phyloP scores from a whole-genome alignment of 2,797 vertebrate species.

The Ibycter americanus region DNA sequence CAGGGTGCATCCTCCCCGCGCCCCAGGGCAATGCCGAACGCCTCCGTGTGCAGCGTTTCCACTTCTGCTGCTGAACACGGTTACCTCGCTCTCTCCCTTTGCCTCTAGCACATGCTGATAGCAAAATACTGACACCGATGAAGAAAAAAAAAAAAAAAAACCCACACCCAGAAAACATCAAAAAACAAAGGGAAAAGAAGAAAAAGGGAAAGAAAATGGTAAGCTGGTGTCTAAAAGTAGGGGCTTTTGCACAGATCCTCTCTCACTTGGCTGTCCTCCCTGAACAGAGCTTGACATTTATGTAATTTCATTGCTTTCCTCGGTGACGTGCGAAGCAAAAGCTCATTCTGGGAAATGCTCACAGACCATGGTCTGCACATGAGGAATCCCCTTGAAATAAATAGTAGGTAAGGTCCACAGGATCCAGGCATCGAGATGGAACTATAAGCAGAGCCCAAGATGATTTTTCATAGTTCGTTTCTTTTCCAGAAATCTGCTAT shows the following conservation, averaged over 20 bases:
- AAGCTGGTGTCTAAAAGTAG: background rate
- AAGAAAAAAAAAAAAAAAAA: background rate
- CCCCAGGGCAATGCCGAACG: background rate
- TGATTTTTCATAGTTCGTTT: background rate
- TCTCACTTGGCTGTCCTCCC: background rate
- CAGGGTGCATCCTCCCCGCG: background rate
- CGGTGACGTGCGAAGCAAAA: rapidly evolving
- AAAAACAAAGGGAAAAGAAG: background rate
- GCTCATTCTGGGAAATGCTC: background rate
- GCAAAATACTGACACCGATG: background rate
- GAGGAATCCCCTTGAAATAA: background rate
- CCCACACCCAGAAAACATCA: too few relatives aligned
- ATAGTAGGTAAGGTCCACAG: background rate
- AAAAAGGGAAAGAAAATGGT: background rate
- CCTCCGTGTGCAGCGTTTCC: background rate
- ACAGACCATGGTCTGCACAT: rapidly evolving
- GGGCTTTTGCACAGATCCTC: background rate
- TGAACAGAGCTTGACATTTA: background rate
- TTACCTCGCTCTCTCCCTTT: background rate
- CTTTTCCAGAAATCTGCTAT: background rate
- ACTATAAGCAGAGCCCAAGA: background rate
- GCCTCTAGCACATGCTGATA: background rate
- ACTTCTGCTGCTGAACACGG: background rate
- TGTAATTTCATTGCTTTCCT: background rate
- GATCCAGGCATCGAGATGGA: background rate